Base-by-base conservation (phyloP, 2,888 invertebrate genomes). In the Pandemis cinnamomeana region DNA sequence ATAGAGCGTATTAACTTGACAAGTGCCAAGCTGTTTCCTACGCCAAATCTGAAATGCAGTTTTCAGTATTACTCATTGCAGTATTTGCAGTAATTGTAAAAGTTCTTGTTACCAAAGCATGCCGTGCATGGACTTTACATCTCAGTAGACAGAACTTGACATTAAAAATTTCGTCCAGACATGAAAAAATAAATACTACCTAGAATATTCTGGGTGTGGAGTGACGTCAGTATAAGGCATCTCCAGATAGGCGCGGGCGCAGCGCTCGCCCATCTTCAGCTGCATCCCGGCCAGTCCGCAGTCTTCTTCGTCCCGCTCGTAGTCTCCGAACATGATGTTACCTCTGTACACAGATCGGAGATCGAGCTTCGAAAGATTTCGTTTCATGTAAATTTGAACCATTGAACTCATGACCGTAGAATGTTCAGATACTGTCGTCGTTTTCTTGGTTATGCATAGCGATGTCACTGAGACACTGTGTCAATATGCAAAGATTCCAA, bases 131-230 rank as follows among this genome's bases (percentile, higher is more conserved):
- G 27, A 36, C 4, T 36, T 36, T 4, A 36, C 27, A 36, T 36
- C 27, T 36, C 27, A 36, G 27, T 2, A 36, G 27, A 36, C 27
- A 36, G 27, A 36, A 36, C 0, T 13, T 13, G 11, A 11, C 48
- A 13, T 10, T 13, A 11, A 48, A 48, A 48, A 13, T 48, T 4
- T 48, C 11, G 36, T 61, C 11, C 7, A 41, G 15, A 27, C 11
- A 11, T 60, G 5, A 36, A 27, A 5, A 60, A 58, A 8, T 27
- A 44, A 46, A 11, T 7, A 6, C 55, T 75, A 91, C 92, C 92
- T 88, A 5, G 89, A 87, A 74, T 87, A 92, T 77, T 93, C 93
- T 6, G 93, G 93, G 80, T 93, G 93, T 2, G 92, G 88, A 5
- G 83, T 86, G 53, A 93, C 86, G 11, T 88, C 86, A 2, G 80